phyloP scores from a whole-genome alignment of 2,113 vertebrate species.

The Budorcas taxicolor region DNA sequence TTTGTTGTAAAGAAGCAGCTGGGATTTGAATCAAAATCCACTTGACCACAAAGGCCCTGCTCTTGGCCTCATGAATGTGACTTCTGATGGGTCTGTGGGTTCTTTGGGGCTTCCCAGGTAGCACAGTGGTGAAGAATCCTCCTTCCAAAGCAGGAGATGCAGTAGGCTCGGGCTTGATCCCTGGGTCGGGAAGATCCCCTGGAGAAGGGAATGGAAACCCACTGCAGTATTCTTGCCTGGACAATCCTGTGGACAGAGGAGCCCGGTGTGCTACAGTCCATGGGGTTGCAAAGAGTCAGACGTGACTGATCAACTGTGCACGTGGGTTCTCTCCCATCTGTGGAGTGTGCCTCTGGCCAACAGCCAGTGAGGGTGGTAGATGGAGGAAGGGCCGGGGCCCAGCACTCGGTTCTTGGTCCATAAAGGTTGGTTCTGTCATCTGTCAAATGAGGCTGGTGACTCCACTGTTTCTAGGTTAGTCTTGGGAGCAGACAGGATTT shows the following conservation, averaged over 20 bases:
- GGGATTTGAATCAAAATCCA: not conserved
- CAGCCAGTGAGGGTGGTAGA: no score
- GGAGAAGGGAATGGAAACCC: not conserved
- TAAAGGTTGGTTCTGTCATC: not conserved
- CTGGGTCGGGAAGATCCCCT: not conserved
- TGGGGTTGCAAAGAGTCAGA: not conserved
- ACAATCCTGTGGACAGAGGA: not conserved
- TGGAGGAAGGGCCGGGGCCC: no score
- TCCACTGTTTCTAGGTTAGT: not conserved
- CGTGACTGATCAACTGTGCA: not conserved
- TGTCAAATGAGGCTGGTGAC: not conserved
- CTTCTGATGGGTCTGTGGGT: not conserved
- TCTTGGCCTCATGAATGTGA: not conserved
- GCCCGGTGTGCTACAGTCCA: not conserved
- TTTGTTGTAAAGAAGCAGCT: not conserved
- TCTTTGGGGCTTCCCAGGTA: not conserved
- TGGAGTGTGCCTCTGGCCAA: not conserved
- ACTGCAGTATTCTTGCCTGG: not conserved
- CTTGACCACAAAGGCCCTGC: not conserved
- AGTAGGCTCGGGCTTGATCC: not conserved
- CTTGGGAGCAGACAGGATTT: not conserved
- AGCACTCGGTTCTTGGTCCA: accelerated
- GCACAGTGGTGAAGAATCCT: not conserved
- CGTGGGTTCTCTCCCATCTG: not conserved
- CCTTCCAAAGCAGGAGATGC: not conserved